Conservation (phyloP, 2,888 invertebrate genomes). For the Petrophora chlorosata region DNA sequence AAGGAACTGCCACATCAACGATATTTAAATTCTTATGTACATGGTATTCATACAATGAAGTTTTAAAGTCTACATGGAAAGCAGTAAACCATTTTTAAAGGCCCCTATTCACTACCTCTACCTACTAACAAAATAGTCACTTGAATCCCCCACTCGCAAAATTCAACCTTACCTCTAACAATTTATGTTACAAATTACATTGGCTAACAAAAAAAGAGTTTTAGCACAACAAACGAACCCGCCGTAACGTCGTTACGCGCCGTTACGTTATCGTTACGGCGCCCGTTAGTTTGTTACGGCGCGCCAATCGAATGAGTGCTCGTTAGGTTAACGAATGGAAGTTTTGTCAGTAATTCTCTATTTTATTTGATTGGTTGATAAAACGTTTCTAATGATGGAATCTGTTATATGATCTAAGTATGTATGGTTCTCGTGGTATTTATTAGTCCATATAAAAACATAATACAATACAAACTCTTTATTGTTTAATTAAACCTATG, state of each 20-base stretch:
- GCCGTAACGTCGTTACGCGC: conserved; percentile 51
- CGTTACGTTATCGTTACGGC: conserved; percentile 49
- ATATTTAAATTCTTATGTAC: no score
- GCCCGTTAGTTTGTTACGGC: conserved; percentile 49
- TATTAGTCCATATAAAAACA: no score
- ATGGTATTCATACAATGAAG: no score
- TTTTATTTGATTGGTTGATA: conserved; percentile 12
- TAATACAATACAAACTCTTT: no score
- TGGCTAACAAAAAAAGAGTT: conserved; percentile 38
- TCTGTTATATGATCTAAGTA: background rate
- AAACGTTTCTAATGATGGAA: conserved; percentile 1
- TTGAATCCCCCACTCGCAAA: conserved; percentile 19
- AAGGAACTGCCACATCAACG: no score
- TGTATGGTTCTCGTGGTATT: no score
- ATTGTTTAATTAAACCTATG: no score
- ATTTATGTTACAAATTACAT: conserved; percentile 36
- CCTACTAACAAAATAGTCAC: conserved; percentile 4
- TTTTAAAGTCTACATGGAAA: background rate
- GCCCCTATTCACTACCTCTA: no score
- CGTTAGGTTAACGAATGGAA: conserved; percentile 27
- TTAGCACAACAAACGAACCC: conserved; percentile 45
- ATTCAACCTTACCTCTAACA: conserved; percentile 10
- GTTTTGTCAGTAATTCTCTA: conserved; percentile 17
- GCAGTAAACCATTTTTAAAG: conserved; percentile 2
- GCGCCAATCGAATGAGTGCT: conserved; percentile 44